Conservation (phyloP, 2,888 invertebrate genomes). For the Clusia tigrina region DNA sequence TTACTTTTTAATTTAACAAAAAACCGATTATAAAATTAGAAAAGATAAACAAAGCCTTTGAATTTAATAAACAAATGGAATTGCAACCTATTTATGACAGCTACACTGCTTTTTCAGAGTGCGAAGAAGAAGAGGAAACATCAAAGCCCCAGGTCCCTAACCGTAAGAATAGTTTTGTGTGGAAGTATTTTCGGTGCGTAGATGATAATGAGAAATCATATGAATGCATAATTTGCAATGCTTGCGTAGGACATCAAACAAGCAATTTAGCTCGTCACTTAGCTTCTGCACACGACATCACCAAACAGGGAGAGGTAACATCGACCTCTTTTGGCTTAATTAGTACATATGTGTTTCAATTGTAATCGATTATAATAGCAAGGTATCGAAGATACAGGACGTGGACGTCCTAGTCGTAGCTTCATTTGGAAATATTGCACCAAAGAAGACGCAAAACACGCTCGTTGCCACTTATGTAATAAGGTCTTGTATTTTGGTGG, state of each 20-base stretch:
- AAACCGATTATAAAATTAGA: too few relatives aligned
- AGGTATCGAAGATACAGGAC: constrained; percentile 34
- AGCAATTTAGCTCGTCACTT: constrained; percentile 48
- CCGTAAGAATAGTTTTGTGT: constrained; percentile 42
- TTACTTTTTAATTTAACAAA: too few relatives aligned
- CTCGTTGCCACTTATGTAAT: constrained; percentile 49
- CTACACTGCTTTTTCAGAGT: background rate
- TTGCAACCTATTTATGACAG: constrained; percentile 22
- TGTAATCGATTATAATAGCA: background rate
- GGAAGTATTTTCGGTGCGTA: constrained; percentile 45
- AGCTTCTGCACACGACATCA: constrained; percentile 41
- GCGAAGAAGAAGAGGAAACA: background rate
- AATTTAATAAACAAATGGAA: constrained; percentile 30
- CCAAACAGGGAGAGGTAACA: constrained; percentile 21
- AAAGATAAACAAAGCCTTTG: constrained; percentile 34
- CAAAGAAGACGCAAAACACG: constrained; percentile 49
- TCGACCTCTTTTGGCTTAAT: constrained; percentile 26
- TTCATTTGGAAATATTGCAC: constrained; percentile 55
- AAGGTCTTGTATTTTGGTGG: constrained; percentile 50
- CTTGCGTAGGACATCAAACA: constrained; percentile 45
- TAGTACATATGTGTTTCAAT: background rate
- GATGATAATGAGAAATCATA: constrained; percentile 37
- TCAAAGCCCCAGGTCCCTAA: background rate
- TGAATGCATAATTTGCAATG: constrained; percentile 46
- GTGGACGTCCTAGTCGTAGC: constrained; percentile 47